Percentiles rank a stretch among this genome's conserved stretches.
phyloP scores from a whole-genome alignment of 2,888 invertebrate genomes.

The Stratiomys singularior region DNA sequence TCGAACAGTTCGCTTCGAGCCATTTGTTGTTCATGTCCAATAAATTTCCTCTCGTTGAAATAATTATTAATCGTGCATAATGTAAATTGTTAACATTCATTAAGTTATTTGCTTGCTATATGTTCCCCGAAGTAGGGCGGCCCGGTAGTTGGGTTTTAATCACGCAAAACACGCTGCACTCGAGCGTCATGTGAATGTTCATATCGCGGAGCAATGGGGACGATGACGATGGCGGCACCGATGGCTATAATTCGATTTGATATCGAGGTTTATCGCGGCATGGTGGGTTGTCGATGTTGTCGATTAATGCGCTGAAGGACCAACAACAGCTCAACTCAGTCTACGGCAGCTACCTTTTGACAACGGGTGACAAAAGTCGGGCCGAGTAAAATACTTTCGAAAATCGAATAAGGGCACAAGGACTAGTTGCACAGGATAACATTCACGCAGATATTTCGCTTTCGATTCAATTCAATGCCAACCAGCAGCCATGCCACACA shows the following conservation, averaged over 20 bases:
- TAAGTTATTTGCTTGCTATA: slow-evolving; percentile 24
- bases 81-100: slow-evolving; percentile 40
- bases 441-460: too few relatives aligned
- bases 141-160: slow-evolving; percentile 1
- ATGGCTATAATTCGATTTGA: slow-evolving; percentile 1
- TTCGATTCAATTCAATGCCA: too few relatives aligned
- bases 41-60: slow-evolving; percentile 40
- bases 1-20: slow-evolving; percentile 28
- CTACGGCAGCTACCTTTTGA: too few relatives aligned
- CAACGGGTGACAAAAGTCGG: too few relatives aligned
- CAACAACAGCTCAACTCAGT: too few relatives aligned
- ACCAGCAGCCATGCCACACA: too few relatives aligned
- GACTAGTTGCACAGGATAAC: too few relatives aligned
- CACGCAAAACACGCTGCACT: background rate
- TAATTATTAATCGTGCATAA: slow-evolving; percentile 40
- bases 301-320: background rate
- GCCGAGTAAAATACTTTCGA: too few relatives aligned
- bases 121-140: background rate
- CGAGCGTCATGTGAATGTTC: background rate
- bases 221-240: background rate
- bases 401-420: too few relatives aligned
- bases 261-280: background rate
- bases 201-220: background rate
- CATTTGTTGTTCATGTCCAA: slow-evolving; percentile 40
- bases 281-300: background rate